Conservation (phyloP, 2,113 vertebrate genomes). For the pig (Sus scrofa) region T2T-Sscrofa CM000814.6:95381001-95381500, state of each 20-base stretch:
- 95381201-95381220: neutral
- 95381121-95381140: neutral
- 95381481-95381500: neutral
- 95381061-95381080: neutral
- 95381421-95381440: neutral
- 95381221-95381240: neutral
- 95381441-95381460: constrained; percentile 1
- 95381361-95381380: neutral
- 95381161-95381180: neutral
- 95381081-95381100: neutral
- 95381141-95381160: constrained; percentile 3
- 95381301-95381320: neutral
- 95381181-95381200: neutral
- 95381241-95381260: neutral
- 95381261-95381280: neutral
- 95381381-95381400: neutral
- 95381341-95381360: neutral
- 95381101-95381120: neutral
- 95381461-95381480: neutral
- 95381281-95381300: neutral
- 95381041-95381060: neutral
- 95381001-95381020: neutral
- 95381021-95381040: neutral
- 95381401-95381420: constrained; percentile 2
- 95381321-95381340: constrained; percentile 20